Conservation (phyloP, 1,140 invertebrate species). For the Meloidogyne hapla region DNA sequence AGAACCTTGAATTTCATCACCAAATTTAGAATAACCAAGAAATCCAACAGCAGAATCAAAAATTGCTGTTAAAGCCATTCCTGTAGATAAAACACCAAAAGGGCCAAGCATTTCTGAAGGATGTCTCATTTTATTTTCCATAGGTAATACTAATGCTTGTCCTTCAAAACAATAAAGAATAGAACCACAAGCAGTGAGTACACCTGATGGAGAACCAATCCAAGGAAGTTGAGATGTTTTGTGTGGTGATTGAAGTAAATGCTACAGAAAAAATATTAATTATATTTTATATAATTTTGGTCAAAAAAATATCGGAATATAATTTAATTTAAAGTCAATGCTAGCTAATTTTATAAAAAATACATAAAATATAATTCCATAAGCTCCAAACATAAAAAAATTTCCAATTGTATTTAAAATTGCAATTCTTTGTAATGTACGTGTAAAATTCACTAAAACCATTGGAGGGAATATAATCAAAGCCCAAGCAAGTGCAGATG, state of each 20-base stretch:
- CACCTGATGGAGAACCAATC: conserved; percentile 51
- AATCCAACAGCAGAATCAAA: conserved; percentile 57
- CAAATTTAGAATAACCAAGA: conserved; percentile 61
- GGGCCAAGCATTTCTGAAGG: conserved; percentile 48
- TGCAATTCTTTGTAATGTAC: conserved; percentile 40
- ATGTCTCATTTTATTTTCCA: conserved; percentile 54
- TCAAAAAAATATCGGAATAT: neutral
- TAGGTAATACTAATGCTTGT: conserved; percentile 58
- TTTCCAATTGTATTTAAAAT: conserved; percentile 47
- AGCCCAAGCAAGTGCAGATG: conserved; percentile 35
- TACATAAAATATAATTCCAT: conserved; percentile 49
- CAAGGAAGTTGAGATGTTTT: conserved; percentile 38
- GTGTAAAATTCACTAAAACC: conserved; percentile 40
- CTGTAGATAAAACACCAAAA: conserved; percentile 53
- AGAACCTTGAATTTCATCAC: conserved; percentile 58
- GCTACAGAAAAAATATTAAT: conserved; percentile 1
- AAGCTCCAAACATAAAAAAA: conserved; percentile 50
- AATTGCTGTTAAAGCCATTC: conserved; percentile 13
- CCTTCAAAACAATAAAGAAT: conserved; percentile 61
- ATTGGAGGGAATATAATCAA: conserved; percentile 43
- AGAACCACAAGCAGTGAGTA: conserved; percentile 52
- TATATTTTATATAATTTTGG: neutral
- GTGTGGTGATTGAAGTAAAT: conserved; percentile 44
- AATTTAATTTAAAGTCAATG: too few relatives aligned
- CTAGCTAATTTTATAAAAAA: too few relatives aligned